These are phyloP conservation scores for Gymnosoma rotundatum DNA, from an alignment of 2,888 invertebrate genomes.

Conservation along the genomic window DNA sequence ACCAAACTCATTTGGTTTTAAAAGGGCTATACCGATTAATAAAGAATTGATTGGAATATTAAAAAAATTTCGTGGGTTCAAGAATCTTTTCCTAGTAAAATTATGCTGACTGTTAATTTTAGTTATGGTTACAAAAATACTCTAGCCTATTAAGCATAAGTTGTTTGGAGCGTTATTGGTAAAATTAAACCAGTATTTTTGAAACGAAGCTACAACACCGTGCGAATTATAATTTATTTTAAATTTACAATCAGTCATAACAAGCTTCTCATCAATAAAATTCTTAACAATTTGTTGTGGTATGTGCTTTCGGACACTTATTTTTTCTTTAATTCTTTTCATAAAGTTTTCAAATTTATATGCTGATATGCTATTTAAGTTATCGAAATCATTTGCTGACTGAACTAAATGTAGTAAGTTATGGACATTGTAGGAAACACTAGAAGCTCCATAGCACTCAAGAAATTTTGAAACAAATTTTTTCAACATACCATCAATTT, in stretches of 20 bases:
- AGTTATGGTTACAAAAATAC: neutral
- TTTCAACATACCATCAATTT: too few relatives aligned
- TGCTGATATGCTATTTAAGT: neutral
- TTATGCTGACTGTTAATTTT: neutral
- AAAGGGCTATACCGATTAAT: neutral
- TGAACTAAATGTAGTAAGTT: constrained; percentile 1
- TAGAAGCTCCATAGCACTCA: neutral
- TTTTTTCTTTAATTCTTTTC: neutral
- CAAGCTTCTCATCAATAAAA: neutral
- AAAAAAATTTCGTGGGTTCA: neutral
- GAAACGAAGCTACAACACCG: neutral
- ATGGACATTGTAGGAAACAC: constrained; percentile 3
- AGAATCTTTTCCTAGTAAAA: too few relatives aligned
- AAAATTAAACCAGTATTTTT: neutral
- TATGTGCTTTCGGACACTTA: neutral
- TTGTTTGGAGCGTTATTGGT: neutral
- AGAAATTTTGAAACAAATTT: constrained; percentile 2
- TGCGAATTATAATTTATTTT: too few relatives aligned
- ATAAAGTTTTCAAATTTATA: constrained; percentile 13
- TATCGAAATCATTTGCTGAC: neutral
- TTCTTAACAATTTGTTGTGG: neutral
- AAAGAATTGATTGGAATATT: constrained; percentile 5
- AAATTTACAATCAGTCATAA: neutral
- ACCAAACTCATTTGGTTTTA: neutral
- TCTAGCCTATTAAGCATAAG: neutral